Base-by-base conservation (phyloP, 1,140 invertebrate species). In the Drosophila truncata region DNA sequence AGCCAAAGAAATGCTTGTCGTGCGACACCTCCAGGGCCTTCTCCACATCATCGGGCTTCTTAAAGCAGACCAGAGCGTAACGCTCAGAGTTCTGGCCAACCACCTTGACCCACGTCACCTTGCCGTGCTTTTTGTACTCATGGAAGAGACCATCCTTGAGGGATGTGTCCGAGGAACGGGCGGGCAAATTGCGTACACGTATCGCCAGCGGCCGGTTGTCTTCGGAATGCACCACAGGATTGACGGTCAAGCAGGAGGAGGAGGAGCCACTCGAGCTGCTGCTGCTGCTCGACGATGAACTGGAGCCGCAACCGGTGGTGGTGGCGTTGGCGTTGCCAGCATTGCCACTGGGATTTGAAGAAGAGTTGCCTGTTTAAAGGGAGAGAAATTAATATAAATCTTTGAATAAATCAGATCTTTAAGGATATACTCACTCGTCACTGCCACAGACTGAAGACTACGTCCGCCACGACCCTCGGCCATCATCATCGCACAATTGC, bases 91-190 rank as follows among this genome's bases (percentile, higher is more conserved):
- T 97, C 80, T 96, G 95, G 1, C 97, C 97, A 23, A 97, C 95
- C 20, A 99, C 95, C 91, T 97, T 98, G 29, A 99, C 98, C 95
- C 97, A 98, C 76, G 97, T 97, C 80, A 99, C 98, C 94, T 99
- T 99, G 29, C 98, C 98, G 94, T 99, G 97, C 88, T 99, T 99
- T 94, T 99, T 99, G 94, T 99, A 99, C 93, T 99, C 98, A 94
- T 99, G 98, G 94, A 98, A 99, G 67, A 99, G 95, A 67, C 98
- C 98, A 94, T 99, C 98, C 94, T 99, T 98, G 66, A 99, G 94
- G 70, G 97, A 99, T 70, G 97, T 98, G 93, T 98, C 97, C 93
- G 95, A 96, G 71, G 98, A 99, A 79, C 98, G 94, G 47, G 96
- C 95, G 61, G 98, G 98, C 76, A 99, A 94, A 93, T 98, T 98